Conservation (phyloP, 1,140 invertebrate species). For the Piezodorus guildinii region DNA sequence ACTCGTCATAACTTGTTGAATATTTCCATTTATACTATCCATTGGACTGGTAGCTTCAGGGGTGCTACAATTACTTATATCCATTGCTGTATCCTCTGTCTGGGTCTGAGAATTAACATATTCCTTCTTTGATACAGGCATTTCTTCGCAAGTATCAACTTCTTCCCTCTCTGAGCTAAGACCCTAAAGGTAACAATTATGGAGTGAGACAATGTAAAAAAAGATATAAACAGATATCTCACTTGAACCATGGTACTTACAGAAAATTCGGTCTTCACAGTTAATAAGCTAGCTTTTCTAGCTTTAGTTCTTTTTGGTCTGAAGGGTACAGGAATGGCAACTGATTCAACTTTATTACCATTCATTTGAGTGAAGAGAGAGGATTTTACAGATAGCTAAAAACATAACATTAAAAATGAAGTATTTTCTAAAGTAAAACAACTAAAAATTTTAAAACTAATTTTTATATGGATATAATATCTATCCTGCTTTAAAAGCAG, state of each 20-base stretch:
- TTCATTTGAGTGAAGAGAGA: conserved; percentile 48
- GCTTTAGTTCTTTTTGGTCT: background rate
- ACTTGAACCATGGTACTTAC: background rate
- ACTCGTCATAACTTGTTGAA: conserved; percentile 1
- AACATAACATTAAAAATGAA: too few relatives aligned
- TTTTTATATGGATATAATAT: too few relatives aligned
- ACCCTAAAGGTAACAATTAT: background rate
- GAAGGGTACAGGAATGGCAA: conserved; percentile 32
- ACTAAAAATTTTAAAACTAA: too few relatives aligned
- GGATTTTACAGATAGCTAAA: conserved; percentile 42
- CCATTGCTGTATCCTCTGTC: conserved; percentile 31
- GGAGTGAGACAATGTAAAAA: too few relatives aligned
- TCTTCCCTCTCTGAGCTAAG: conserved; percentile 8
- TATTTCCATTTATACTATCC: conserved; percentile 28
- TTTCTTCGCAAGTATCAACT: conserved; percentile 8
- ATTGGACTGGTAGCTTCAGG: conserved; percentile 22
- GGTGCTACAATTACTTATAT: conserved; percentile 27
- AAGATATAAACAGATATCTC: too few relatives aligned
- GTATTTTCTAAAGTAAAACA: too few relatives aligned
- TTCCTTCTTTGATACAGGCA: background rate
- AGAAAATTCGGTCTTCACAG: conserved; percentile 2
- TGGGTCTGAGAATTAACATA: conserved; percentile 31
- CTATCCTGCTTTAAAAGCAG: too few relatives aligned
- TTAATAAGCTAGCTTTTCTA: conserved; percentile 1
- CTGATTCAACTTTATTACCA: conserved; percentile 41